Percentiles rank a stretch among this genome's conserved stretches.
Conservation (phyloP, 2,113 vertebrate genomes). For the Antigone vipio region DNA sequence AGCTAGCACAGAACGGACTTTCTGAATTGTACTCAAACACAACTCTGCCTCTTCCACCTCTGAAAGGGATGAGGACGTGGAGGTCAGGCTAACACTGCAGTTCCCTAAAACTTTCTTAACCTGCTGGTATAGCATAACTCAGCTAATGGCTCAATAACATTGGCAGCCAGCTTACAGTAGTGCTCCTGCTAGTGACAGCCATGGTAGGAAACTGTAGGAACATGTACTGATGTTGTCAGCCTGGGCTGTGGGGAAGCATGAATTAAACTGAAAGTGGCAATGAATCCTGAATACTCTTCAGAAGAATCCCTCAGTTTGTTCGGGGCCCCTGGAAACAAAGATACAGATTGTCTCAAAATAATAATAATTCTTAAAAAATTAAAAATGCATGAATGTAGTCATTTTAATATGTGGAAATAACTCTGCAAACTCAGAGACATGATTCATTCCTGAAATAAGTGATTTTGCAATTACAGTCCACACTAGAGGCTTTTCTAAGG, state of each 20-base stretch:
- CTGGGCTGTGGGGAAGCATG: neutral
- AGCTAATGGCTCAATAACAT: neutral
- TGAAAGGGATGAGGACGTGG: neutral
- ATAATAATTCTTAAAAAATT: neutral
- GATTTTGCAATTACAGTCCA: neutral
- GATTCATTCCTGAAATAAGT: neutral
- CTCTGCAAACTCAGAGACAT: neutral
- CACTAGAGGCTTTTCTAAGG: neutral
- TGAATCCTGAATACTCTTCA: neutral
- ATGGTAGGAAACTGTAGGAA: neutral
- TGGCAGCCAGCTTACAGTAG: neutral
- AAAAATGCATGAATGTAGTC: neutral
- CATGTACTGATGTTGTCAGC: neutral
- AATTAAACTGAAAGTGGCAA: neutral
- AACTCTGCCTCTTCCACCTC: neutral
- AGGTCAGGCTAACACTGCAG: neutral
- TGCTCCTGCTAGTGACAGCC: neutral
- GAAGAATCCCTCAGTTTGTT: neutral
- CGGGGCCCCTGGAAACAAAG: neutral
- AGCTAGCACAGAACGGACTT: neutral
- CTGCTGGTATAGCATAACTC: neutral
- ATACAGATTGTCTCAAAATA: neutral
- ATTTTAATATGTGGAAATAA: neutral
- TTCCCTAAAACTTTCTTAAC: neutral
- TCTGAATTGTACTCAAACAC: neutral